These are phyloP conservation scores for Capreolus pygargus DNA, from an alignment of 2,113 vertebrate species.

Conservation along the genomic window DNA sequence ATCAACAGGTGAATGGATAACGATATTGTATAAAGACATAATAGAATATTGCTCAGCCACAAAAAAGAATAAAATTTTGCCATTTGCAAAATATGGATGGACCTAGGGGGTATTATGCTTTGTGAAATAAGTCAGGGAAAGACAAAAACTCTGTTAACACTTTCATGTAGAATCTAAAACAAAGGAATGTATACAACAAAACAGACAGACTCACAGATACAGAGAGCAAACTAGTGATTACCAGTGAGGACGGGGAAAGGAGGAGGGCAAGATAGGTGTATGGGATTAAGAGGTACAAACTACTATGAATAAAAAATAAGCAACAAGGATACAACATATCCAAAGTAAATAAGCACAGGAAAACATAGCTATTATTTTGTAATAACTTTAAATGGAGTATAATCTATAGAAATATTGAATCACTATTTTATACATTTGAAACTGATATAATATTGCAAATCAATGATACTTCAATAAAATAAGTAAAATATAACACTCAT, in stretches of 20 bases:
- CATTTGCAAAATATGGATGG: not conserved
- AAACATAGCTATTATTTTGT: not conserved
- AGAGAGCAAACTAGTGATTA: not conserved
- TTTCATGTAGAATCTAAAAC: not conserved
- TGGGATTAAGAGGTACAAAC: not conserved
- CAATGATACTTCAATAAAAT: not conserved
- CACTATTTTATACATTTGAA: not conserved
- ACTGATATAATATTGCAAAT: not conserved
- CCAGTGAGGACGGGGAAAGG: not conserved
- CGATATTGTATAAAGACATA: not conserved
- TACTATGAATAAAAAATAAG: not conserved
- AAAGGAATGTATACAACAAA: not conserved
- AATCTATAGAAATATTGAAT: not conserved
- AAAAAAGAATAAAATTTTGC: not conserved
- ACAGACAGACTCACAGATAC: not conserved
- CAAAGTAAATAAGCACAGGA: no score
- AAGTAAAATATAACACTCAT: not conserved
- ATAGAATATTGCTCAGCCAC: not conserved
- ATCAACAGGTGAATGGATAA: not conserved
- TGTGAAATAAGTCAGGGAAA: not conserved
- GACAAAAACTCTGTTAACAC: not conserved
- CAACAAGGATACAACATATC: no score
- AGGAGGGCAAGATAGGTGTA: not conserved
- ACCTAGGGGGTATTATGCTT: not conserved
- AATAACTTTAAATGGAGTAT: not conserved